Percentiles rank a stretch among this genome's conserved stretches.
phyloP scores from a whole-genome alignment of 2,797 vertebrate species.

The Mus spretus region DNA sequence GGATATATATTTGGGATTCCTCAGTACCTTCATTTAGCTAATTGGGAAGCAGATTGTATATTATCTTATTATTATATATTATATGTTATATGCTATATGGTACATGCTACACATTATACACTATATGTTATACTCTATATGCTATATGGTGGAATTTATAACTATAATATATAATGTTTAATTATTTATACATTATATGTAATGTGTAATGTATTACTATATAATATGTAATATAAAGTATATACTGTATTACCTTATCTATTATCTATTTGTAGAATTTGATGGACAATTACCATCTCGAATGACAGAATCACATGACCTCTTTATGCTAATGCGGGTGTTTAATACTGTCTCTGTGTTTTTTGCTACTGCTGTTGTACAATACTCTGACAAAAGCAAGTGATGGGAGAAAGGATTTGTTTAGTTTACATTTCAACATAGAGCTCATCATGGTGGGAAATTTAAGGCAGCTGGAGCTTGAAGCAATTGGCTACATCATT shows the following conservation, averaged over 20 bases:
- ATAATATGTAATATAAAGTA: neutral
- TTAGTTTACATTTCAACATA: neutral
- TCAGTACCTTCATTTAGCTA: neutral
- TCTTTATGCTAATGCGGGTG: neutral
- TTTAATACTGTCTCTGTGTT: neutral
- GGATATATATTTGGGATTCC: neutral
- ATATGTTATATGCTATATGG: neutral
- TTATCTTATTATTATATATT: neutral
- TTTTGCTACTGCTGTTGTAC: neutral
- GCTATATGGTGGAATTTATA: neutral
- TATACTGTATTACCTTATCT: neutral
- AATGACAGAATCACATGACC: neutral
- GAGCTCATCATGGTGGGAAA: neutral
- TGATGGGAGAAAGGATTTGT: neutral
- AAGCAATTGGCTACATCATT: neutral
- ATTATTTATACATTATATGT: neutral
- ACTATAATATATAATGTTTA: neutral
- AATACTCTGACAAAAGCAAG: neutral
- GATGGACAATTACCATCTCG: neutral
- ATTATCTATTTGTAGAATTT: neutral
- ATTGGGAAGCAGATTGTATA: neutral
- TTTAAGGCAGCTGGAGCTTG: neutral
- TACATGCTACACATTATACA: neutral
- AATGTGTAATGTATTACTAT: neutral
- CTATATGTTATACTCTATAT: neutral